These are phyloP conservation scores for Echeneis naucrates DNA, from an alignment of 2,797 vertebrate species.

Conservation along the genomic window DNA sequence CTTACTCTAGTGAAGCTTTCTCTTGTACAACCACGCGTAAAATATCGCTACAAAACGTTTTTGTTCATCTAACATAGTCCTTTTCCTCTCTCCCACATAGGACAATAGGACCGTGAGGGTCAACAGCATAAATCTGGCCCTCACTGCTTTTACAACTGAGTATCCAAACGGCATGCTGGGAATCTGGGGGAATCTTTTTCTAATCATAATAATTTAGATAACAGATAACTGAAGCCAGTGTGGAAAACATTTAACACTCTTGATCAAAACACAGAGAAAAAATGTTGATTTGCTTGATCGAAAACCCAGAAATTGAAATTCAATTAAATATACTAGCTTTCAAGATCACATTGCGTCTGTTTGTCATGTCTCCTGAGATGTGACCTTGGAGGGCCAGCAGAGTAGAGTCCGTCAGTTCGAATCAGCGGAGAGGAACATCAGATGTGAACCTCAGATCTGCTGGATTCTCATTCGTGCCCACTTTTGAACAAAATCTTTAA, in stretches of 20 bases:
- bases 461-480: slow-evolving; percentile 18
- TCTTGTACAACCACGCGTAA: slow-evolving; percentile 73
- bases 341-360: neutral
- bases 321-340: neutral
- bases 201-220: slow-evolving; percentile 39
- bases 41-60: slow-evolving; percentile 67
- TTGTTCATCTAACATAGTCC: slow-evolving; percentile 67
- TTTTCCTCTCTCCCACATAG: slow-evolving; percentile 35
- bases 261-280: neutral
- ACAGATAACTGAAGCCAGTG: slow-evolving; percentile 16
- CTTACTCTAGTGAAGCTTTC: slow-evolving; percentile 47
- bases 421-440: slow-evolving; percentile 62
- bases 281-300: neutral
- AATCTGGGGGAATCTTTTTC: slow-evolving; percentile 50
- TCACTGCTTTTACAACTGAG: slow-evolving; percentile 52
- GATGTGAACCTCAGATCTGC: slow-evolving; percentile 29
- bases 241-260: neutral
- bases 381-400: slow-evolving; percentile 24
- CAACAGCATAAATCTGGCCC: slow-evolving; percentile 44
- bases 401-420: slow-evolving; percentile 59
- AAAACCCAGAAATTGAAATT: neutral
- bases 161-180: slow-evolving; percentile 60
- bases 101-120: slow-evolving; percentile 46
- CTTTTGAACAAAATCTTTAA: slow-evolving; percentile 46
- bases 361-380: slow-evolving; percentile 21